These are phyloP conservation scores for Microcebus lehilahytsara DNA, from an alignment of 2,113 vertebrate genomes.

Conservation along the genomic window DNA sequence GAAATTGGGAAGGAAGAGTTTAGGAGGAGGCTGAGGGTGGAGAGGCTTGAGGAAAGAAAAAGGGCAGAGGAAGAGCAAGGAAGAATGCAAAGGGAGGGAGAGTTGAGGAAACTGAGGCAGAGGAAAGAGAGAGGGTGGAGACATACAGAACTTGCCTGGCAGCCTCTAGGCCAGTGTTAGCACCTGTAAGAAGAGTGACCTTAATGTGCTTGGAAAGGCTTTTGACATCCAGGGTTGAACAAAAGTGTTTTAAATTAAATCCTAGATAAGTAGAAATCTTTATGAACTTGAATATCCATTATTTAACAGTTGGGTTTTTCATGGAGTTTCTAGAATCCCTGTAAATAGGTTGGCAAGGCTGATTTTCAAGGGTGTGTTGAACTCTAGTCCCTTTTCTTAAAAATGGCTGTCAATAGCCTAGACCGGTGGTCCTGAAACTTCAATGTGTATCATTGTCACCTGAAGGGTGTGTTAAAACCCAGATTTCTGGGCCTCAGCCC, in stretches of 20 bases:
- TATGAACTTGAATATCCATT: neutral
- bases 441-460: neutral
- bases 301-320: neutral
- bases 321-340: neutral
- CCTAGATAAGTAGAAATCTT: neutral
- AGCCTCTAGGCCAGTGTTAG: neutral
- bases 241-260: neutral
- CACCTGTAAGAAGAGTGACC: neutral
- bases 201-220: neutral
- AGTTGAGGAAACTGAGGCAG: neutral
- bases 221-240: neutral
- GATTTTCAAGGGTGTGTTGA: neutral
- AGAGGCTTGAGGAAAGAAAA: neutral
- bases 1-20: neutral
- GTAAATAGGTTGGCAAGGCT: neutral
- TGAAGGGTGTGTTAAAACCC: neutral
- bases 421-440: neutral
- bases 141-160: fast-evolving
- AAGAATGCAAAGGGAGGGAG: neutral
- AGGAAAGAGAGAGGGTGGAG: neutral
- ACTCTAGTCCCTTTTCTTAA: constrained; percentile 57
- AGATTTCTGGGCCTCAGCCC: neutral
- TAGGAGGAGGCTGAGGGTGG: neutral
- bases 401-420: neutral
- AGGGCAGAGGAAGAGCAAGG: neutral